These are phyloP conservation scores for Capitulum mitella DNA, from an alignment of 2,888 invertebrate species.

Conservation along the genomic window DNA sequence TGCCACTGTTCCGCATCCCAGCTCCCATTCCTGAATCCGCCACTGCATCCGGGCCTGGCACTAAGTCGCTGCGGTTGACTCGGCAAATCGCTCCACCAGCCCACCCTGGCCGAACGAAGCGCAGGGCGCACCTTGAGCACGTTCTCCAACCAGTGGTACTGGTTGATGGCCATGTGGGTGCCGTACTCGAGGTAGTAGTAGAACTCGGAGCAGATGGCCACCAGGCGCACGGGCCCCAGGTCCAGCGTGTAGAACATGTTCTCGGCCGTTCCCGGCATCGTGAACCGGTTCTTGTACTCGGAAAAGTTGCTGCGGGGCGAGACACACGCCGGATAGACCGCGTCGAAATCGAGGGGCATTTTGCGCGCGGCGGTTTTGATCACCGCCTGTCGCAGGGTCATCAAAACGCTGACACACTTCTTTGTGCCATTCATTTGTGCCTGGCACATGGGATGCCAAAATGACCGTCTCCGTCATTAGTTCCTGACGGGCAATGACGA, in stretches of 20 bases:
- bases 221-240: conserved; percentile 80
- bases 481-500: too few relatives aligned
- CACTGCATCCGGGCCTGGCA: too few relatives aligned
- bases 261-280: conserved; percentile 67
- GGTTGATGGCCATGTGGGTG: conserved; percentile 63
- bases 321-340: too few relatives aligned
- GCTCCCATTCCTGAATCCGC: not conserved
- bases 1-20: not conserved
- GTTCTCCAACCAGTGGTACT: conserved; percentile 77
- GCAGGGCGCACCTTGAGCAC: conserved; percentile 55
- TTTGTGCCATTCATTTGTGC: too few relatives aligned
- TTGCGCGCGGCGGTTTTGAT: too few relatives aligned
- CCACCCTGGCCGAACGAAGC: not conserved
- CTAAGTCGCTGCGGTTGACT: too few relatives aligned
- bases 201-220: conserved; percentile 86
- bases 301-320: conserved; percentile 71
- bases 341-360: too few relatives aligned
- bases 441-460: too few relatives aligned
- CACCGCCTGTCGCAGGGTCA: too few relatives aligned
- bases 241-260: conserved; percentile 76
- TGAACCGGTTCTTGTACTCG: conserved; percentile 83
- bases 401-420: too few relatives aligned
- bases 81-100: not conserved
- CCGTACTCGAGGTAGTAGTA: conserved; percentile 90
- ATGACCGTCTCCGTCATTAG: too few relatives aligned